phyloP scores from a whole-genome alignment of 2,888 invertebrate species.

The Thereva unica region DNA sequence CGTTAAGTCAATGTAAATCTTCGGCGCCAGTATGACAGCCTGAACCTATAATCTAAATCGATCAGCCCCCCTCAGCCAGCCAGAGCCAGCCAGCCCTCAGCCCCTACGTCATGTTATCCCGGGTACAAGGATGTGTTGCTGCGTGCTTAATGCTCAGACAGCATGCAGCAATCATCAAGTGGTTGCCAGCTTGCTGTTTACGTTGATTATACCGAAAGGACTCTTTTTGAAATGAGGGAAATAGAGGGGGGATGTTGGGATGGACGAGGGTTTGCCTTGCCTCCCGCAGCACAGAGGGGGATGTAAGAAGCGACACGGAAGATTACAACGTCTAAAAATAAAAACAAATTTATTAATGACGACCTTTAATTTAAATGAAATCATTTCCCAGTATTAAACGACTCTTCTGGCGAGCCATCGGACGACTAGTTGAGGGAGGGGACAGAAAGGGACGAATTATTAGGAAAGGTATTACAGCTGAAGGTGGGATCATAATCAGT shows the following conservation, averaged over 20 bases:
- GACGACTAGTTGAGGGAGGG: constrained; percentile 16
- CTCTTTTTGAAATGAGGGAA: constrained; percentile 9
- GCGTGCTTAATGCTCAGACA: constrained; percentile 38
- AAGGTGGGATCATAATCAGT: no score
- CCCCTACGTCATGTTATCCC: constrained; percentile 17
- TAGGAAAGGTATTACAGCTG: no score
- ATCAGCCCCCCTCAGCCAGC: constrained; percentile 36
- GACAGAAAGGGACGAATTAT: no score
- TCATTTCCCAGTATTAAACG: constrained; percentile 39
- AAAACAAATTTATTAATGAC: constrained; percentile 35
- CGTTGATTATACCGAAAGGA: constrained; percentile 37
- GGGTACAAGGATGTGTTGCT: constrained; percentile 28
- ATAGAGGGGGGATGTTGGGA: neutral
- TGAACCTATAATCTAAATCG: constrained; percentile 43
- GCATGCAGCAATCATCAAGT: constrained; percentile 42
- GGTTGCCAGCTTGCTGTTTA: constrained; percentile 40
- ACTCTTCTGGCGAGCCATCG: constrained; percentile 18
- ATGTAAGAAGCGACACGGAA: constrained; percentile 9
- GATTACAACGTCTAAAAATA: constrained; percentile 35
- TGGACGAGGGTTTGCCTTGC: no score
- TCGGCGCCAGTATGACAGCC: constrained; percentile 42
- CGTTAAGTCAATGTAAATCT: constrained; percentile 43
- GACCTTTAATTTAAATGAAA: constrained; percentile 40
- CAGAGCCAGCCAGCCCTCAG: neutral
- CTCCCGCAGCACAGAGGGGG: no score